These are phyloP conservation scores for Malacoctenus gilli DNA, from an alignment of 2,797 vertebrate genomes.

Conservation along the genomic window DNA sequence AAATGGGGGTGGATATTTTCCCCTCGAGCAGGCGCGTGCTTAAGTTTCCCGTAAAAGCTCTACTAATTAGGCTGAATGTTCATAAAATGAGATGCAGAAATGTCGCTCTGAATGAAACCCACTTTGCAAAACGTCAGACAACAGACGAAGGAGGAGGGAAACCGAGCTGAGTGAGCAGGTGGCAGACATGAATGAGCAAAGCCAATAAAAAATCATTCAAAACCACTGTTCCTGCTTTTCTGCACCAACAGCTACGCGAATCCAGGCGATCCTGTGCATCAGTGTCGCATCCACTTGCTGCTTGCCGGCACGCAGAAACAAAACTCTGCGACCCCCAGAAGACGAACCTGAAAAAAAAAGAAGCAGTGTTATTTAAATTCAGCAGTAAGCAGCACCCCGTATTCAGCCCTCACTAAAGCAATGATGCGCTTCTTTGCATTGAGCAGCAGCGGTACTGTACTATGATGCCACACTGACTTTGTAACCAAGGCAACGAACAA, in stretches of 20 bases:
- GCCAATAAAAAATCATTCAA: conserved; percentile 36
- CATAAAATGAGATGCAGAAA: conserved; percentile 28
- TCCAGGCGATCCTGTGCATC: conserved; percentile 31
- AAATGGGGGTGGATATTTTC: too few relatives aligned
- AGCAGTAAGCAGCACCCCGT: conserved; percentile 50
- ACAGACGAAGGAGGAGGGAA: conserved; percentile 39
- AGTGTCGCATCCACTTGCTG: conserved; percentile 44
- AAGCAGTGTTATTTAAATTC: conserved; percentile 70
- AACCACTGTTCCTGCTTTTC: conserved; percentile 35
- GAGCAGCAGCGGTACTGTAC: conserved; percentile 65
- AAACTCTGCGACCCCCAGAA: conserved; percentile 43
- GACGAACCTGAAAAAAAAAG: conserved; percentile 11
- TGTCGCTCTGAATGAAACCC: conserved; percentile 31
- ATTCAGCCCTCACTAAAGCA: conserved; percentile 57
- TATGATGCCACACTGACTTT: conserved; percentile 74
- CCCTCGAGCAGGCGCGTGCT: too few relatives aligned
- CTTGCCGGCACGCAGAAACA: conserved; percentile 58
- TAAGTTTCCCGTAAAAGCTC: conserved; percentile 1
- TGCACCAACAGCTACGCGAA: conserved; percentile 32
- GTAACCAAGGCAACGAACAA: conserved; percentile 85
- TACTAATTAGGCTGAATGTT: conserved; percentile 27
- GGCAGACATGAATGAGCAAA: conserved; percentile 50
- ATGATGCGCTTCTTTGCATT: conserved; percentile 47
- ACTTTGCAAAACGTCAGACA: conserved; percentile 27
- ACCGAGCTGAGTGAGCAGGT: conserved; percentile 38